A percentile compares a stretch with the other conserved stretches of the same genome.
These are phyloP conservation scores for Ceratoteleas bidentatus DNA, from an alignment of 1,140 invertebrate species.

Conservation along the genomic window DNA sequence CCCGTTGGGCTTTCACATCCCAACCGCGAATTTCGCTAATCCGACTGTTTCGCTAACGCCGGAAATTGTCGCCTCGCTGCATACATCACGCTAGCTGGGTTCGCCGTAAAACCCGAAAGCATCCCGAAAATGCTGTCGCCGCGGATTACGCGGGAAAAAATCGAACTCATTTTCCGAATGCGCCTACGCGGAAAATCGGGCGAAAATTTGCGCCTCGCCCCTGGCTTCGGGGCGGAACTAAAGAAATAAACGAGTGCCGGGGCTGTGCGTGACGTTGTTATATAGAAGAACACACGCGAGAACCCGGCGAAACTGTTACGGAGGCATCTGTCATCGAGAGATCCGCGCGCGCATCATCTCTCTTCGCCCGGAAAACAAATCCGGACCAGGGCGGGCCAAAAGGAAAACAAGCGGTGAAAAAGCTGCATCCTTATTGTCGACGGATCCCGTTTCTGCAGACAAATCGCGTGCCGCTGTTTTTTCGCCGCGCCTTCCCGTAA, in stretches of 20 bases:
- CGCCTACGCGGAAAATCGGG: constrained; percentile 49
- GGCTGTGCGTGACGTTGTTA: constrained; percentile 80
- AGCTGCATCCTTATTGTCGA: constrained; percentile 55
- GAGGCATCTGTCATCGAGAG: constrained; percentile 59
- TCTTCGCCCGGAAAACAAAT: constrained; percentile 69
- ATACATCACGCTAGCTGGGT: too few species aligned
- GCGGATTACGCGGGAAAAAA: constrained; percentile 41
- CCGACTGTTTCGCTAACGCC: too few species aligned
- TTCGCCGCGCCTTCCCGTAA: constrained; percentile 27
- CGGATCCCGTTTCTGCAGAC: constrained; percentile 69
- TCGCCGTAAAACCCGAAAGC: too few species aligned
- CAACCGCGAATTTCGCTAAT: too few species aligned
- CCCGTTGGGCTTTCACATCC: too few species aligned
- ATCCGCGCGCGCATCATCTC: constrained; percentile 49
- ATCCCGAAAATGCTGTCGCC: not conserved
- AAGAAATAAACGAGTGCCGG: constrained; percentile 80
- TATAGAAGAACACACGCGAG: constrained; percentile 75
- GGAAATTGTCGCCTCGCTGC: too few species aligned
- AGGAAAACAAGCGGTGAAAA: constrained; percentile 13
- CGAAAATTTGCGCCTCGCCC: constrained; percentile 64
- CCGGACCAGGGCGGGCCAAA: constrained; percentile 24
- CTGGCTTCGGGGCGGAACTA: constrained; percentile 77
- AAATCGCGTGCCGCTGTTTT: constrained; percentile 68
- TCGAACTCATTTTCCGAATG: constrained; percentile 41
- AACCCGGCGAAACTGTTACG: constrained; percentile 39